Evolutionary conservation across 1,140 invertebrate genomes (phyloP).

Genomic region (silkworm (Bombyx mori)): ASM3026992v2 NC_085112.1:2696501-2697000

Average conservation of each 20-base stretch:
- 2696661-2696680: too few relatives aligned
- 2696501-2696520: too few relatives aligned
- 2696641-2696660: too few relatives aligned
- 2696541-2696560: not conserved
- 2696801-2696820: conserved; percentile 77
- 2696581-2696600: too few relatives aligned
- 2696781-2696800: conserved; percentile 48
- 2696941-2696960: too few relatives aligned
- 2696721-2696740: conserved; percentile 38
- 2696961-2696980: too few relatives aligned
- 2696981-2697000: too few relatives aligned
- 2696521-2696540: not conserved
- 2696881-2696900: conserved; percentile 73
- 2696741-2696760: conserved; percentile 71
- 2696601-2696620: too few relatives aligned
- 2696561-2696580: too few relatives aligned
- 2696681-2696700: too few relatives aligned
- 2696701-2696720: too few relatives aligned
- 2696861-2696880: conserved; percentile 75
- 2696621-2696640: too few relatives aligned
- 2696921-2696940: conserved; percentile 77
- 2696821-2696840: conserved; percentile 75
- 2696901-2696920: conserved; percentile 82
- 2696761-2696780: conserved; percentile 48
- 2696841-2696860: conserved; percentile 75